Conservation (phyloP, 2,888 invertebrate species). For the Lissocephala sabroskyi region DNA sequence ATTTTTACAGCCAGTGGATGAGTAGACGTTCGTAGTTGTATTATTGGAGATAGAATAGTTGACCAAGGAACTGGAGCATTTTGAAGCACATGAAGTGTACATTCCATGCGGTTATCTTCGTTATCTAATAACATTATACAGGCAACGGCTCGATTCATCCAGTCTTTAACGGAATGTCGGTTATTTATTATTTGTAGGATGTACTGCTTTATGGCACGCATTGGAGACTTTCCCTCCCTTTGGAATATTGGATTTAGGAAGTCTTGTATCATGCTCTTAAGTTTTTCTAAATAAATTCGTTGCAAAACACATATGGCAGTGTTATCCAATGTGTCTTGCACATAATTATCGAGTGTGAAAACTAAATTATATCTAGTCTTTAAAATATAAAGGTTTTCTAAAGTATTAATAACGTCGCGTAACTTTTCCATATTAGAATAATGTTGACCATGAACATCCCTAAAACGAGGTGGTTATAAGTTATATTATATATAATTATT, state of each 20-base stretch:
- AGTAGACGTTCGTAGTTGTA: slow-evolving; percentile 67
- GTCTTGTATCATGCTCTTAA: slow-evolving; percentile 67
- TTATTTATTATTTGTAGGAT: slow-evolving; percentile 65
- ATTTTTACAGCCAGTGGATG: slow-evolving; percentile 70
- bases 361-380: slow-evolving; percentile 69
- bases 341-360: slow-evolving; percentile 70
- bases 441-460: slow-evolving; percentile 68
- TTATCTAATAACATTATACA: slow-evolving; percentile 69
- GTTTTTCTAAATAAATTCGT: slow-evolving; percentile 66
- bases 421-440: slow-evolving; percentile 67
- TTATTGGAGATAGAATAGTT: slow-evolving; percentile 57
- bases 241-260: slow-evolving; percentile 71
- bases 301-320: slow-evolving; percentile 69
- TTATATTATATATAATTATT: too few relatives aligned
- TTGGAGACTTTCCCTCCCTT: slow-evolving; percentile 66
- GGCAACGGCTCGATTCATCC: slow-evolving; percentile 68
- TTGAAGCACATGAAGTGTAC: slow-evolving; percentile 67
- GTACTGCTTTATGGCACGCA: slow-evolving; percentile 65
- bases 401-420: slow-evolving; percentile 60
- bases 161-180: slow-evolving; percentile 62
- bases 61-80: slow-evolving; percentile 72
- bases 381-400: slow-evolving; percentile 67
- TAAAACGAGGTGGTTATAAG: slow-evolving; percentile 17
- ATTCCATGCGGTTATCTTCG: slow-evolving; percentile 69
- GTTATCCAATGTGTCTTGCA: slow-evolving; percentile 68